Percentiles rank a stretch among this genome's conserved stretches.
phyloP scores from a whole-genome alignment of 2,888 invertebrate genomes.

The Dolomedes plantarius region DNA sequence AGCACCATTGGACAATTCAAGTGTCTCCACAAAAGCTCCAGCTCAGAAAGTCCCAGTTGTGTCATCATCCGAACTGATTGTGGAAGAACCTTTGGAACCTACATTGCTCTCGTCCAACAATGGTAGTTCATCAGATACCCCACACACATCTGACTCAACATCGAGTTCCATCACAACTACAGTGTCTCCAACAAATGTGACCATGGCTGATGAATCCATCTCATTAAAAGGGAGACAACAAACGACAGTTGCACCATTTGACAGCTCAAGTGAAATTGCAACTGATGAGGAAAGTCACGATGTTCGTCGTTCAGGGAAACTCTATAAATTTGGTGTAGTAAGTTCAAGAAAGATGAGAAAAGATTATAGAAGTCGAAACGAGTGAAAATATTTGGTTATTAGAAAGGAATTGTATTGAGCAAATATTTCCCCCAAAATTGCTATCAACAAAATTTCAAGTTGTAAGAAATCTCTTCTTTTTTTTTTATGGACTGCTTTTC shows the following conservation, averaged over 20 bases:
- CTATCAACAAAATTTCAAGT: background rate
- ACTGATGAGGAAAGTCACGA: too few species aligned
- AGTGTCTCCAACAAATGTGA: constrained; percentile 40
- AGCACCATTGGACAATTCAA: constrained; percentile 37
- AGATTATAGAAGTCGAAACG: background rate
- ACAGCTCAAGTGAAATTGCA: too few species aligned
- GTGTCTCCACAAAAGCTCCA: constrained; percentile 22
- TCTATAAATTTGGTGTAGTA: too few species aligned
- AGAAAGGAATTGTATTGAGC: background rate
- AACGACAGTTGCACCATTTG: background rate
- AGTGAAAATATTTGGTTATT: background rate
- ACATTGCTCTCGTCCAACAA: constrained; percentile 1
- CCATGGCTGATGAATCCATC: constrained; percentile 6
- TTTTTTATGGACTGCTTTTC: constrained; percentile 11
- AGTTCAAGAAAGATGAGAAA: too few species aligned
- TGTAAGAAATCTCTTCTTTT: constrained; percentile 1
- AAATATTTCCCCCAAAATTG: background rate
- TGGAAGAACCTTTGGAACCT: constrained; percentile 23
- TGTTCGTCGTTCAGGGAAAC: too few species aligned
- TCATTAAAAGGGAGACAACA: background rate
- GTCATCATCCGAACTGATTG: constrained; percentile 20
- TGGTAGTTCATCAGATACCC: constrained; percentile 33
- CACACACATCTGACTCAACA: constrained; percentile 41
- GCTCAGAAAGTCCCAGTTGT: constrained; percentile 2
- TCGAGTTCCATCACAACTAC: constrained; percentile 52